Percentiles rank a stretch among this genome's conserved stretches.
Evolutionary conservation across 2,797 vertebrate genomes (phyloP).

Genomic region (Anisognathus igniventris): DNA sequence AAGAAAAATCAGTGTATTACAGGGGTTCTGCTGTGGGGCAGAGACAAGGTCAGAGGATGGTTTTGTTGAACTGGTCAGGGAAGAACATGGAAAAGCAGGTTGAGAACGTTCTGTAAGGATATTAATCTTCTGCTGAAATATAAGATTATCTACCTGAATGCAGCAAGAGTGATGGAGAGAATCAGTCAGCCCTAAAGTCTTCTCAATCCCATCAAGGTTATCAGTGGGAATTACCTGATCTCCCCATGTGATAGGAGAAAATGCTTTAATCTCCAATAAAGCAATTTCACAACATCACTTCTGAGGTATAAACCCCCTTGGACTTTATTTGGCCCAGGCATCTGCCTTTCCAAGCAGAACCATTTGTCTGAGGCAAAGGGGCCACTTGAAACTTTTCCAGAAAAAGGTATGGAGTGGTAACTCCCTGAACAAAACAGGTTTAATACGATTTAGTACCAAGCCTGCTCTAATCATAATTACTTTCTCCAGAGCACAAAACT

Average conservation of each 20-base stretch:
- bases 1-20: neutral
- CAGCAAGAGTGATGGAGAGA: conserved; percentile 10
- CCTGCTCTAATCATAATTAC: conserved; percentile 39
- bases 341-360: neutral
- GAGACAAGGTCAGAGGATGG: neutral
- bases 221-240: neutral
- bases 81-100: neutral
- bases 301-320: neutral
- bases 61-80: neutral
- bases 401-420: neutral
- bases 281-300: neutral
- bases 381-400: neutral
- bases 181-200: conserved; percentile 15
- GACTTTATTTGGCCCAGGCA: neutral
- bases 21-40: neutral
- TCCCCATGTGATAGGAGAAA: neutral
- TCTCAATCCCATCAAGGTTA: conserved; percentile 24
- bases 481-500: neutral
- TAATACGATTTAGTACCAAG: conserved; percentile 1
- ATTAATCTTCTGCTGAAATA: conserved; percentile 16
- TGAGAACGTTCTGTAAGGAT: neutral
- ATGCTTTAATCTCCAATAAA: neutral
- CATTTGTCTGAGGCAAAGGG: neutral
- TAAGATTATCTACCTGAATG: conserved; percentile 45
- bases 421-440: conserved; percentile 35